Evolutionary conservation across 1,140 invertebrate species (phyloP).

Genomic region (Pantala flavescens): DNA sequence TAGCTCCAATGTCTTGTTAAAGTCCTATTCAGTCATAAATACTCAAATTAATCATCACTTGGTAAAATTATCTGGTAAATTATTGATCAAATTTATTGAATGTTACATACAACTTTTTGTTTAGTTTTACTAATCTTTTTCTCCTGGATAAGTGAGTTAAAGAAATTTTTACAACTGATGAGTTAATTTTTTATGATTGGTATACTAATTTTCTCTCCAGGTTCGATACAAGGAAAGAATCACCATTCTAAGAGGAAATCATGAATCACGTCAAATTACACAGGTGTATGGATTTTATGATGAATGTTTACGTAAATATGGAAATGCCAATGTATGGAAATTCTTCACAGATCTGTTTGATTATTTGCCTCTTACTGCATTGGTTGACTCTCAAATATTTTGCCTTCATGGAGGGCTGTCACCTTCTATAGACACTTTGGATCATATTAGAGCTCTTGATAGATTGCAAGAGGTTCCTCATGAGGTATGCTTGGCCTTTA

Average conservation of each 20-base stretch:
- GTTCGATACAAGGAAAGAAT: slow-evolving; percentile 92
- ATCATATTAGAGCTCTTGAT: slow-evolving; percentile 97
- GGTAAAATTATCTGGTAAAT: no score
- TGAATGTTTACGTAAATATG: slow-evolving; percentile 98
- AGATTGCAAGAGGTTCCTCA: slow-evolving; percentile 99
- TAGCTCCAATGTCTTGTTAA: no score
- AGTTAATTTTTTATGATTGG: no score
- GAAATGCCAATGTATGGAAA: slow-evolving; percentile 99
- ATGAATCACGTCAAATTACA: slow-evolving; percentile 99
- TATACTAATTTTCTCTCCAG: not conserved
- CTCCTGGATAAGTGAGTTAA: no score
- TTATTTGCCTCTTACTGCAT: slow-evolving; percentile 94
- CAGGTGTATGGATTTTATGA: slow-evolving; percentile 99
- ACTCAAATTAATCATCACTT: no score
- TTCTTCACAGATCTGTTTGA: slow-evolving; percentile 99
- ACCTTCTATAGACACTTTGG: slow-evolving; percentile 97
- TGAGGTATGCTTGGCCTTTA: slow-evolving; percentile 39
- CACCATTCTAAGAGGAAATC: slow-evolving; percentile 97
- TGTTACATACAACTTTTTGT: no score
- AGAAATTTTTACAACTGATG: no score
- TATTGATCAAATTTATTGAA: no score
- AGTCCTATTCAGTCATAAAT: no score
- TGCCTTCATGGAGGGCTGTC: slow-evolving; percentile 98
- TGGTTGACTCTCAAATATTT: slow-evolving; percentile 98
- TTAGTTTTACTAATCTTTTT: no score